A percentile compares a stretch with the other conserved stretches of the same genome.
Evolutionary conservation across 2,888 invertebrate genomes (phyloP).

Genomic region (Hydrotaea diabolus): DNA sequence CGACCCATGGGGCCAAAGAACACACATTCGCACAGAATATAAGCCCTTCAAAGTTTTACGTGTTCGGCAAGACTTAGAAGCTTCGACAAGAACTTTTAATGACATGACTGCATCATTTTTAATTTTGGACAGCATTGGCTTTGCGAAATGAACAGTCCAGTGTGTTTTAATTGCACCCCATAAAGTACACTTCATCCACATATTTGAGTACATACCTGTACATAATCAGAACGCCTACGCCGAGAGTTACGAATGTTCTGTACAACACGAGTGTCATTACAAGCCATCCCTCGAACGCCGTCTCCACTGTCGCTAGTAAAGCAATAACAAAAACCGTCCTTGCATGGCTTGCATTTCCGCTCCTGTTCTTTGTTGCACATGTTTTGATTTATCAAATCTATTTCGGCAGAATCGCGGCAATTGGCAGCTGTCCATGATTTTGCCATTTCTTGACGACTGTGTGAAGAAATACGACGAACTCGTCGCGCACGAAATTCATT

Average conservation of each 20-base stretch:
- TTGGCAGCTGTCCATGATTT: background rate
- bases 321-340: constrained; percentile 80
- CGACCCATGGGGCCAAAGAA: too few species aligned
- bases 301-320: constrained; percentile 80
- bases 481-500: constrained; percentile 77
- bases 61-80: too few species aligned
- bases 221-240: constrained; percentile 71
- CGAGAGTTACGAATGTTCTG: constrained; percentile 70
- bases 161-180: too few species aligned
- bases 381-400: constrained; percentile 77
- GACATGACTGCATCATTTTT: too few species aligned
- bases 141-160: too few species aligned
- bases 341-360: constrained; percentile 78
- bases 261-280: constrained; percentile 69
- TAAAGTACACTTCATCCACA: too few species aligned
- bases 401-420: constrained; percentile 67
- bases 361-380: constrained; percentile 77
- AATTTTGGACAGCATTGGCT: too few species aligned
- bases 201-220: constrained; percentile 71
- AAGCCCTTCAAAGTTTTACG: too few species aligned
- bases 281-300: constrained; percentile 55
- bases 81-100: too few species aligned
- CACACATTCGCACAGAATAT: too few species aligned
- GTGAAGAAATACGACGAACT: constrained; percentile 74
- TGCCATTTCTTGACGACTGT: constrained; percentile 70